A percentile compares a stretch with the other conserved stretches of the same genome.
Evolutionary conservation across 2,888 invertebrate genomes (phyloP).

Genomic region (Megalurothrips usitatus): DNA sequence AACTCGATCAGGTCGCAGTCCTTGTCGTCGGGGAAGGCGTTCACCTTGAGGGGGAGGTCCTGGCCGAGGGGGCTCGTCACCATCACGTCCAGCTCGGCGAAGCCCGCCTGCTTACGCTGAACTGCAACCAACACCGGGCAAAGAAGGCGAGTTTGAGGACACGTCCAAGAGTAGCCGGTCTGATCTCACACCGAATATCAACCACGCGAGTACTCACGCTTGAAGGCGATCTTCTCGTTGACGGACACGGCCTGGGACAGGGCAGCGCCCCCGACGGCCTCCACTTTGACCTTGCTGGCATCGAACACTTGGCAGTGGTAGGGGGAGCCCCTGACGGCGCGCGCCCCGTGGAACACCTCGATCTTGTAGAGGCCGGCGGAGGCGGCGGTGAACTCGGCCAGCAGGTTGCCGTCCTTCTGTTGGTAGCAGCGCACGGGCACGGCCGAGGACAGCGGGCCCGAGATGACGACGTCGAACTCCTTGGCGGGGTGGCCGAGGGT

Average conservation of each 20-base stretch:
- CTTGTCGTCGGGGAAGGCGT: conserved; percentile 59
- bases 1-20: conserved; percentile 71
- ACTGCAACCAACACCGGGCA: conserved; percentile 51
- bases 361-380: conserved; percentile 60
- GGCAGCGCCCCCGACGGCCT: conserved; percentile 54
- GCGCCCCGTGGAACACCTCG: conserved; percentile 85
- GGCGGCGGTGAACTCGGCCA: conserved; percentile 87
- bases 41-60: conserved; percentile 73
- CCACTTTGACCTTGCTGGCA: conserved; percentile 72
- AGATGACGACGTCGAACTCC: conserved; percentile 87
- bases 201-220: conserved; percentile 60
- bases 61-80: conserved; percentile 84
- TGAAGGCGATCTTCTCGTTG: conserved; percentile 76
- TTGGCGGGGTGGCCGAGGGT: conserved; percentile 78
- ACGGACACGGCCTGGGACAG: conserved; percentile 55
- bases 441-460: conserved; percentile 72
- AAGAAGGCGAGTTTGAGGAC: neutral
- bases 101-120: conserved; percentile 74
- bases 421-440: conserved; percentile 91
- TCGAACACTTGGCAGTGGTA: conserved; percentile 91
- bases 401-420: conserved; percentile 89
- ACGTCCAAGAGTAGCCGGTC: too few species aligned
- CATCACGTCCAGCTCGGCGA: conserved; percentile 79
- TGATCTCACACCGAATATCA: too few species aligned
- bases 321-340: conserved; percentile 87